phyloP scores from a whole-genome alignment of 2,888 invertebrate species.

The Macaria notata region DNA sequence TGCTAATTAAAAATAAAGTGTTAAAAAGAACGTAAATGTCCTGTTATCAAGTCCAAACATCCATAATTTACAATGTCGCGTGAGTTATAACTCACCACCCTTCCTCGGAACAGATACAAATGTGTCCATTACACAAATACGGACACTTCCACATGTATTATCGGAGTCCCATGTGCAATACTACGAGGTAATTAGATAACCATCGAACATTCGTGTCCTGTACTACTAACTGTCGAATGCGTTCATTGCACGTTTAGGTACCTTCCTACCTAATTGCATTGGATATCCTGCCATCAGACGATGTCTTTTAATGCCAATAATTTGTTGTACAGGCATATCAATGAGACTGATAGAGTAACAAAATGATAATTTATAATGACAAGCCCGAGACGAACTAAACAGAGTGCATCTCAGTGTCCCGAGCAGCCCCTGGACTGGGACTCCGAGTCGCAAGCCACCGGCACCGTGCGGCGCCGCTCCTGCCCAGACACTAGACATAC shows the following conservation, averaged over 20 bases:
- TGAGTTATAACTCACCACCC: constrained; percentile 40
- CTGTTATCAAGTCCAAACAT: background rate
- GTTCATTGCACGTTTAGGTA: constrained; percentile 17
- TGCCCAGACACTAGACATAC: constrained; percentile 62
- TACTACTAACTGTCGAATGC: constrained; percentile 57
- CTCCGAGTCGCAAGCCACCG: constrained; percentile 86
- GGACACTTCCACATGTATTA: constrained; percentile 45
- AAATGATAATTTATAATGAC: constrained; percentile 74
- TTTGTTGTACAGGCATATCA: constrained; percentile 24
- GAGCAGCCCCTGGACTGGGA: constrained; percentile 85
- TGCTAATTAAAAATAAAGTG: too few relatives aligned
- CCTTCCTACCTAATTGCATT: constrained; percentile 30
- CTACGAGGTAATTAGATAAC: constrained; percentile 76
- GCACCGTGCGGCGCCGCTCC: constrained; percentile 86
- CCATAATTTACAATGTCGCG: constrained; percentile 25
- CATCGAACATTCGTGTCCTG: constrained; percentile 69
- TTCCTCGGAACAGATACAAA: constrained; percentile 53
- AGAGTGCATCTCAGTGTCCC: constrained; percentile 64
- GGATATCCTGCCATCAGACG: constrained; percentile 39
- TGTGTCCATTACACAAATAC: constrained; percentile 62
- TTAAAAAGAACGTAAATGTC: too few relatives aligned
- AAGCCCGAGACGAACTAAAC: constrained; percentile 77
- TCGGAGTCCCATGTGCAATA: constrained; percentile 61
- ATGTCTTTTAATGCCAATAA: constrained; percentile 48
- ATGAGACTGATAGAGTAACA: constrained; percentile 44